Evolutionary conservation across 2,888 invertebrate genomes (phyloP).

Genomic region (Blastobasis adustella): DNA sequence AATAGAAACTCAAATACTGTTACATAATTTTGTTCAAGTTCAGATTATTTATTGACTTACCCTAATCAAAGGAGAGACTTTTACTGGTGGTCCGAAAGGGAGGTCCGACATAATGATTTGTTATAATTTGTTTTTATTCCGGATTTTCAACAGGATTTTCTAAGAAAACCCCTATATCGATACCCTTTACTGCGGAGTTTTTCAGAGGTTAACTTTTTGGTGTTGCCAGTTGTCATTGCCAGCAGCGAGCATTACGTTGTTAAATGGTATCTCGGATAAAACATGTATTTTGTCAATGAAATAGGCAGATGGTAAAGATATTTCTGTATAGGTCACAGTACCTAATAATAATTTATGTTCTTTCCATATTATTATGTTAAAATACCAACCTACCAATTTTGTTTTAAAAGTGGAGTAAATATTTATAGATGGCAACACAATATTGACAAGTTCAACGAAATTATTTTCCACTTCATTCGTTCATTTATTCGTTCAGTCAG

Average conservation of each 20-base stretch:
- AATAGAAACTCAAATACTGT: conserved; percentile 35
- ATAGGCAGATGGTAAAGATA: too few species aligned
- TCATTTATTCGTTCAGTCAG: neutral
- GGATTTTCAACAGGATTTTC: conserved; percentile 43
- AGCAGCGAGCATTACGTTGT: too few species aligned
- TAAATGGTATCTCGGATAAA: too few species aligned
- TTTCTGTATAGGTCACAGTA: too few species aligned
- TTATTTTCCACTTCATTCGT: conserved; percentile 1
- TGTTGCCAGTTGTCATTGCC: neutral
- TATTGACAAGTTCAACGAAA: too few species aligned
- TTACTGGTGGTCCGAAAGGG: conserved; percentile 79
- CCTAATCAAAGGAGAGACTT: conserved; percentile 88
- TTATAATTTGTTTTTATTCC: conserved; percentile 5
- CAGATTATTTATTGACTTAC: conserved; percentile 52
- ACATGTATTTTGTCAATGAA: too few species aligned
- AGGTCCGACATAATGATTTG: conserved; percentile 54
- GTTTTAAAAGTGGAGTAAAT: too few species aligned
- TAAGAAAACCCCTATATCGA: conserved; percentile 29
- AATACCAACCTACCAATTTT: too few species aligned
- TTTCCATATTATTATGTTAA: too few species aligned
- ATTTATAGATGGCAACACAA: too few species aligned
- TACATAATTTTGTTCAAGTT: conserved; percentile 39
- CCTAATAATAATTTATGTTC: too few species aligned
- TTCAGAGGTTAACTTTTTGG: conserved; percentile 30
- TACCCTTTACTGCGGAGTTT: conserved; percentile 5